These are phyloP conservation scores for Bactericera cockerelli DNA, from an alignment of 1,140 invertebrate genomes.

Conservation along the genomic window DNA sequence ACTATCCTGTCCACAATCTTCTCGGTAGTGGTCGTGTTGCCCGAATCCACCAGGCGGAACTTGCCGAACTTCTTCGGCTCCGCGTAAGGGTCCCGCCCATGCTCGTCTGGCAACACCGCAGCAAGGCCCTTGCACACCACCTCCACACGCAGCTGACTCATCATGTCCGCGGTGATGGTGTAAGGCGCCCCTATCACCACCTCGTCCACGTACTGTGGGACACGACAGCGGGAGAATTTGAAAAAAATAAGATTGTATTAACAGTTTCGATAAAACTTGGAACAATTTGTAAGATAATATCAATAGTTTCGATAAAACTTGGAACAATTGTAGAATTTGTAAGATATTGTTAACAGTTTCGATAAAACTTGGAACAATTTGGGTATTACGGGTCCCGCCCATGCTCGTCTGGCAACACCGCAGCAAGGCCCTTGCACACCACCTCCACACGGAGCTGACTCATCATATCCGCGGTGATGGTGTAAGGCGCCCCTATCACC, in stretches of 20 bases:
- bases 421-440: too few relatives aligned
- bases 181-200: slow-evolving; percentile 98
- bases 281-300: too few relatives aligned
- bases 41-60: slow-evolving; percentile 60
- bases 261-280: too few relatives aligned
- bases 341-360: too few relatives aligned
- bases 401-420: slow-evolving; percentile 57
- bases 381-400: slow-evolving; percentile 83
- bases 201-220: slow-evolving; percentile 96
- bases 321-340: too few relatives aligned
- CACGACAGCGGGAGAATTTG: too few relatives aligned
- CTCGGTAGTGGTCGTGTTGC: slow-evolving; percentile 87
- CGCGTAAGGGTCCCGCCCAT: slow-evolving; percentile 72
- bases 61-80: slow-evolving; percentile 64
- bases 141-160: slow-evolving; percentile 91
- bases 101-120: slow-evolving; percentile 53
- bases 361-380: too few relatives aligned
- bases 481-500: too few relatives aligned
- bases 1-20: slow-evolving; percentile 95
- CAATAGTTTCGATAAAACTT: too few relatives aligned
- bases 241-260: too few relatives aligned
- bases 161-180: slow-evolving; percentile 74
- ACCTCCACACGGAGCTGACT: too few relatives aligned
- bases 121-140: slow-evolving; percentile 87
- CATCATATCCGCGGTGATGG: too few relatives aligned